A percentile compares a stretch with the other conserved stretches of the same genome.
Evolutionary conservation across 2,797 vertebrate species (phyloP).

Genomic region (Podarcis siculus): DNA sequence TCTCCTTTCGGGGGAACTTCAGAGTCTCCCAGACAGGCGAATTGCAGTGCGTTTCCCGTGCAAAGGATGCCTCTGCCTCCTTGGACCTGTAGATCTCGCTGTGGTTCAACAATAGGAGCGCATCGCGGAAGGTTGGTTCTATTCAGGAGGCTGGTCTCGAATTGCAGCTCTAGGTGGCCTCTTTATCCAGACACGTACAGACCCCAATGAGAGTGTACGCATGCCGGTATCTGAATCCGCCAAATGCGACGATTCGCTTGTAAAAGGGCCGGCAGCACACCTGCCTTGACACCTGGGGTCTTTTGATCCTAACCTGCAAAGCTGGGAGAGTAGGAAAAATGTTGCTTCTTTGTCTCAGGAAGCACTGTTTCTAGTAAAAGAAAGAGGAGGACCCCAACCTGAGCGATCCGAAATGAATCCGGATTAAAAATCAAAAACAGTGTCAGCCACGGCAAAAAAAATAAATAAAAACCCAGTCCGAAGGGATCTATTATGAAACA

Average conservation of each 20-base stretch:
- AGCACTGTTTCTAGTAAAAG: background rate
- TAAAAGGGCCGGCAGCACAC: no score
- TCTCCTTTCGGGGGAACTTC: no score
- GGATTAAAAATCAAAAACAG: background rate
- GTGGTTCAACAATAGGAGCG: background rate
- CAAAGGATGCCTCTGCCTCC: background rate
- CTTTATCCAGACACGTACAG: background rate
- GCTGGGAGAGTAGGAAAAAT: no score
- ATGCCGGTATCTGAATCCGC: background rate
- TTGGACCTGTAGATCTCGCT: constrained; percentile 40
- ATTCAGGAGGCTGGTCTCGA: background rate
- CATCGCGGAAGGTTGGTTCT: background rate
- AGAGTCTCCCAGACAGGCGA: background rate
- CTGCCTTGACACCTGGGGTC: background rate
- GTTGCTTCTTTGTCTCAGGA: background rate
- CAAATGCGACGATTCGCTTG: no score
- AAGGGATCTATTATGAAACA: no score
- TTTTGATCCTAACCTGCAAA: background rate
- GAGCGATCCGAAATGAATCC: background rate
- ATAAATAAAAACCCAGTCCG: no score
- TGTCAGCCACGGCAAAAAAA: background rate
- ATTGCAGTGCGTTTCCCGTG: background rate
- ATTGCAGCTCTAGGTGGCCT: background rate
- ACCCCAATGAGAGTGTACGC: background rate
- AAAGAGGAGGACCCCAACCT: background rate